Evolutionary conservation across 2,797 vertebrate genomes (phyloP), one percentile per base, ranked within the genome.

Genomic region (Megalops cyprinoides): DNA sequence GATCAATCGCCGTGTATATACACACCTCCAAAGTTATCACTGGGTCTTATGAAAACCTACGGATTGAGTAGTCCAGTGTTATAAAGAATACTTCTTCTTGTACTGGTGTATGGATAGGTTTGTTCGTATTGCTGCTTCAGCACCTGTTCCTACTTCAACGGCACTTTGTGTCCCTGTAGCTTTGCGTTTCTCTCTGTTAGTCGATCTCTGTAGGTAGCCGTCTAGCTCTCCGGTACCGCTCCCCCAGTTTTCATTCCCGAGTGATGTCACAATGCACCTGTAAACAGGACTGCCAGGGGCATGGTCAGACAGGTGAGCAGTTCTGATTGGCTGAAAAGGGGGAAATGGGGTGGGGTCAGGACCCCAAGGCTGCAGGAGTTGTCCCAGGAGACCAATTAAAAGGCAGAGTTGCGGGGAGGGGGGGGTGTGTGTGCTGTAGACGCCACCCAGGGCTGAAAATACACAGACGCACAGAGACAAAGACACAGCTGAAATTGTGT

Each of bases 371-470:
- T 28, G 9, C 42, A 46, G 74, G 49, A 25, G 44, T 18, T 18
- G 8, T 79, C 85, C 82, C 83, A 0, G 6, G 84, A 85, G 92
- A 82, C 88, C 88, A 93, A 92, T 93, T 92, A 92, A 81, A 80
- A 81, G 71, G 42, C 28, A 86, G 79, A 83, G 74, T 75, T 69
- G 82, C 82, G 76, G 88, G 84, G 88, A 88, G 18, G 2, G 23
- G 49, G n/a, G n/a, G n/a, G n/a, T n/a, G n/a, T n/a, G n/a, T n/a
- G n/a, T n/a, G n/a, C 28, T 51, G 71, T 10, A 46, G 81, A 74
- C 58, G 60, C 14, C 8, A 23, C 2, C 6, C 44, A 44, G 53
- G 53, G 79, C 60, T 73, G 71, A 80, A 84, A 77, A 76, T 55
- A 82, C 28, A 62, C 18, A 60, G 53, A 44, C 34, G 71, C 3